Evolutionary conservation across 2,797 vertebrate species (phyloP).

Genomic region (Macropus fuliginosus): DNA sequence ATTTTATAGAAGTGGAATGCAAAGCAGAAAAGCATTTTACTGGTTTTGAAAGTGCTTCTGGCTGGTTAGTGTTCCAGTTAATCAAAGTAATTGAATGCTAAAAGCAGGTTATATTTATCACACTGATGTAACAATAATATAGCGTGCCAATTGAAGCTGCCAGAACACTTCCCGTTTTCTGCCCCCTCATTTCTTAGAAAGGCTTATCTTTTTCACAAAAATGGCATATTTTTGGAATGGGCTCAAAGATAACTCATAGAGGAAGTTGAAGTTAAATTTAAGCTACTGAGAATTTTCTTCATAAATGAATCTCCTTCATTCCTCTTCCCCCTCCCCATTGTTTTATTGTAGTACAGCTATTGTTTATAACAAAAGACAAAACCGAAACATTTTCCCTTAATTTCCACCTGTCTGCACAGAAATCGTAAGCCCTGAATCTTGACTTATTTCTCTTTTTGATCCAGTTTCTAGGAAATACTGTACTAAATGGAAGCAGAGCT

Average conservation of each 20-base stretch:
- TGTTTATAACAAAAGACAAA: not conserved
- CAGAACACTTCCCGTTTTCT: not conserved
- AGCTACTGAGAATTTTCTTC: slow-evolving; percentile 32
- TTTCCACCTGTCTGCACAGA: not conserved
- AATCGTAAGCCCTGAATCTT: not conserved
- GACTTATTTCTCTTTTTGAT: not conserved
- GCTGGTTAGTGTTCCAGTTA: slow-evolving; percentile 75
- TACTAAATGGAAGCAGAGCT: not conserved
- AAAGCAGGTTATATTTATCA: slow-evolving; percentile 69
- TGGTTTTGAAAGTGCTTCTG: slow-evolving; percentile 48
- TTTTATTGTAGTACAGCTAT: not conserved
- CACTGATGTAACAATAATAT: not conserved
- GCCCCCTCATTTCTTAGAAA: slow-evolving; percentile 47
- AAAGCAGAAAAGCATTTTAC: slow-evolving; percentile 74
- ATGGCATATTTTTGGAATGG: slow-evolving; percentile 4
- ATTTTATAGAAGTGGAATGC: slow-evolving; percentile 66
- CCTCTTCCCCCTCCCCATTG: not conserved
- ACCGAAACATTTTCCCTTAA: not conserved
- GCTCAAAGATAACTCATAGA: slow-evolving; percentile 26
- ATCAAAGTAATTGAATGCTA: slow-evolving; percentile 70
- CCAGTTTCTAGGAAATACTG: not conserved
- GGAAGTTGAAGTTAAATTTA: slow-evolving; percentile 37
- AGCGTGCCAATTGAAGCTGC: not conserved
- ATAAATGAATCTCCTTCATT: not conserved
- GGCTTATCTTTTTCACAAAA: slow-evolving; percentile 44